Conservation (phyloP, 2,888 invertebrate species). For the Acrobasis suavella region DNA sequence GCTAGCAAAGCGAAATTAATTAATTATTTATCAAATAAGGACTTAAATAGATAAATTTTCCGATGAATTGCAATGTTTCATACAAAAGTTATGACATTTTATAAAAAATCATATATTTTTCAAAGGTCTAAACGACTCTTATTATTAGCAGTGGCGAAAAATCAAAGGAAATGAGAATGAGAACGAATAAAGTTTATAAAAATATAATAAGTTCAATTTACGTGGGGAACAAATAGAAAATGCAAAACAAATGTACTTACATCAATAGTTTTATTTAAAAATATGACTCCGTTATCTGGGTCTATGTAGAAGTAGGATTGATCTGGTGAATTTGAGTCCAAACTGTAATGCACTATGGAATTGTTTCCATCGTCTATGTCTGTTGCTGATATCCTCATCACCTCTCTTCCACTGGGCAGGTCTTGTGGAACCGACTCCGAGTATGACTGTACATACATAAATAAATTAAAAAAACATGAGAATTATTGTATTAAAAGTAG, state of each 20-base stretch:
- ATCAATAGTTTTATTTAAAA: constrained; percentile 85
- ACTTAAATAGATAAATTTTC: too few relatives aligned
- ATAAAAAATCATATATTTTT: too few relatives aligned
- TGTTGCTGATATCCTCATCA: constrained; percentile 95
- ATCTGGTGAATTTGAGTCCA: constrained; percentile 74
- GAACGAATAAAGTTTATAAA: too few relatives aligned
- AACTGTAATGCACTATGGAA: constrained; percentile 89
- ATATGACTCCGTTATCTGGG: constrained; percentile 91
- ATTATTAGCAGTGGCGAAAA: too few relatives aligned
- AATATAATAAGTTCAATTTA: neutral
- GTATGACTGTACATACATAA: constrained; percentile 67
- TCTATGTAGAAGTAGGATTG: constrained; percentile 91
- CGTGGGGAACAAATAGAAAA: too few relatives aligned
- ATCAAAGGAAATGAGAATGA: too few relatives aligned
- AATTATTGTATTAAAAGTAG: constrained; percentile 9
- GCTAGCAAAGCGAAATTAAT: too few relatives aligned
- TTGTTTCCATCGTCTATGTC: constrained; percentile 96
- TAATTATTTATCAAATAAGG: too few relatives aligned
- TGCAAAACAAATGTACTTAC: constrained; percentile 69
- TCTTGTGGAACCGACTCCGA: constrained; percentile 92
- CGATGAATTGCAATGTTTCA: too few relatives aligned
- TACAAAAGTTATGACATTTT: too few relatives aligned
- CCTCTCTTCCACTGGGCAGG: constrained; percentile 86
- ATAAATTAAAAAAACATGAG: constrained; percentile 23
- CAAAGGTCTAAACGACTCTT: too few relatives aligned